These are phyloP conservation scores for Notamacropus eugenii DNA, from an alignment of 2,797 vertebrate genomes.

Conservation along the genomic window DNA sequence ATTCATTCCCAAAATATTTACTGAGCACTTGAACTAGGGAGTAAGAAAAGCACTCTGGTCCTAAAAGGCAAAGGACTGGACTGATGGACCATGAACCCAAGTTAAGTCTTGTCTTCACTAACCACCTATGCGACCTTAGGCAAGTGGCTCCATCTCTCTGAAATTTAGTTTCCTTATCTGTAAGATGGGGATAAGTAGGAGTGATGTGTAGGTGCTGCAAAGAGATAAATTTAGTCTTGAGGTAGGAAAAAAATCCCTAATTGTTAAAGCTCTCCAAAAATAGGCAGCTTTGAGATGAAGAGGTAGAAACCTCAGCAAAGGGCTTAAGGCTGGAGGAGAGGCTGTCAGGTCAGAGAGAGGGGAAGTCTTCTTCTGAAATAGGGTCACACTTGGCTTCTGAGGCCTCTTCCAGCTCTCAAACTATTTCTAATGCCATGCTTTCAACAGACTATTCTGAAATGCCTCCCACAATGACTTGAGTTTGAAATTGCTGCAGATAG, in stretches of 20 bases:
- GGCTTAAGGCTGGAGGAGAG: not conserved
- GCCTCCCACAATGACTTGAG: conserved; percentile 37
- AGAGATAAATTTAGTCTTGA: not conserved
- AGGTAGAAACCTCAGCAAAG: not conserved
- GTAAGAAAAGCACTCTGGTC: not conserved
- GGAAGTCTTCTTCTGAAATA: not conserved
- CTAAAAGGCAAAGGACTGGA: not conserved
- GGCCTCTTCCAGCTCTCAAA: conserved; percentile 7
- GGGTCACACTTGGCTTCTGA: not conserved
- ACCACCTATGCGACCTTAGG: not conserved
- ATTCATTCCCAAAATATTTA: not conserved
- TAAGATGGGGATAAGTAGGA: not conserved
- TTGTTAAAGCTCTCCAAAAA: not conserved
- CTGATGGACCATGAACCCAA: not conserved
- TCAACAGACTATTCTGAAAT: conserved; percentile 35
- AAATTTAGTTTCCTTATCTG: not conserved
- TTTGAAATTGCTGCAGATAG: conserved; percentile 52
- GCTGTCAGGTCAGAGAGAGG: not conserved
- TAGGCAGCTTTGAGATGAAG: not conserved
- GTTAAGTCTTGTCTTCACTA: not conserved
- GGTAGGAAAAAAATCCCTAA: not conserved
- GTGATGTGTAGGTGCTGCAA: not conserved
- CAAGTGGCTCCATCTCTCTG: not conserved
- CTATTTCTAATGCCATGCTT: accelerated
- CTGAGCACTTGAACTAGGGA: not conserved